Conservation (phyloP, 1,140 invertebrate species). For the Metopolophium dirhodum region DNA sequence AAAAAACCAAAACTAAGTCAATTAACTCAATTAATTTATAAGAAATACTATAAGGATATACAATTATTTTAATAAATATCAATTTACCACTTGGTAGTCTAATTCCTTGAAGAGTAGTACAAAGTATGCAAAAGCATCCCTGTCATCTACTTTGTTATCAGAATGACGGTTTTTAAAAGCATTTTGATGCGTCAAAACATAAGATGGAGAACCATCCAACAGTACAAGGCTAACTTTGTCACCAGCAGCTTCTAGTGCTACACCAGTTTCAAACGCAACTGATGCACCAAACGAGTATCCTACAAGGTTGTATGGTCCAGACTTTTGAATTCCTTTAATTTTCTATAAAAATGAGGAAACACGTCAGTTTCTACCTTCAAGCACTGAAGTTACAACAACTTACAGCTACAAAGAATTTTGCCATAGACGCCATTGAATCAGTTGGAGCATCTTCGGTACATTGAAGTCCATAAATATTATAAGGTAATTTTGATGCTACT, state of each 20-base stretch:
- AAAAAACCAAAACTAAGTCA: not conserved
- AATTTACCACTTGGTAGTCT: slow-evolving; percentile 74
- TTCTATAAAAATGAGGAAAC: slow-evolving; percentile 64
- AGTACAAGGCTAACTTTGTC: slow-evolving; percentile 76
- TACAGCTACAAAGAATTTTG: slow-evolving; percentile 78
- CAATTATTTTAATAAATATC: not conserved
- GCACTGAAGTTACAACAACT: not conserved
- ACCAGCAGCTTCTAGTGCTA: slow-evolving; percentile 76
- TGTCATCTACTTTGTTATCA: slow-evolving; percentile 62
- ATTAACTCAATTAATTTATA: not conserved
- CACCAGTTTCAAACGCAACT: slow-evolving; percentile 91
- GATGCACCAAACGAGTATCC: slow-evolving; percentile 95
- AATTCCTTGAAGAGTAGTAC: slow-evolving; percentile 78
- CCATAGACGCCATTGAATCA: slow-evolving; percentile 75
- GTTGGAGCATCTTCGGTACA: slow-evolving; percentile 80
- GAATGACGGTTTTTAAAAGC: slow-evolving; percentile 69
- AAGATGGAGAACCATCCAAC: slow-evolving; percentile 91
- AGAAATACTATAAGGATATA: not conserved
- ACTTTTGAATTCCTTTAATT: slow-evolving; percentile 78
- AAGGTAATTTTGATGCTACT: slow-evolving; percentile 74
- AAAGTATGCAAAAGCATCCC: slow-evolving; percentile 79
- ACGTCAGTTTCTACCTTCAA: not conserved
- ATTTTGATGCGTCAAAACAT: slow-evolving; percentile 80
- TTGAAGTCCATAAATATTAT: slow-evolving; percentile 89
- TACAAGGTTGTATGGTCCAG: slow-evolving; percentile 83